Conservation (phyloP, 2,888 invertebrate genomes). For the Eupithecia vulgata region DNA sequence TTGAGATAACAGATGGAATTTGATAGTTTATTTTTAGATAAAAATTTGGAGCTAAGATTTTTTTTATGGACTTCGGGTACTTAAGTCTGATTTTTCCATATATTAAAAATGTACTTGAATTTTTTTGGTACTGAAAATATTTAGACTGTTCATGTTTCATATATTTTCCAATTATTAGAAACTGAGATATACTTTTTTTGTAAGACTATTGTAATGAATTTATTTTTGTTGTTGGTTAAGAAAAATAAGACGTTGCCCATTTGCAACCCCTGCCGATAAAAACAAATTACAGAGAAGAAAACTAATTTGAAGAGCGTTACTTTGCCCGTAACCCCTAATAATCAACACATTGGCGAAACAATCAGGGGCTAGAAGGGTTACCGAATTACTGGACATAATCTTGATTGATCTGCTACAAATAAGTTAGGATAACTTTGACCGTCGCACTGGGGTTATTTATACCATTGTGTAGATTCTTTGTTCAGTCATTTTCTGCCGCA, state of each 20-base stretch:
- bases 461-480: slow-evolving; percentile 3
- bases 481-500: slow-evolving; percentile 29
- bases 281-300: slow-evolving; percentile 53
- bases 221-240: no score
- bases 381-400: slow-evolving; percentile 75
- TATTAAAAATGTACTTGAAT: not conserved
- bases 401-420: slow-evolving; percentile 82
- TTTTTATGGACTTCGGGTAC: not conserved
- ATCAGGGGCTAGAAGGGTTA: slow-evolving; percentile 72
- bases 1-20: slow-evolving; percentile 52
- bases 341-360: slow-evolving; percentile 77
- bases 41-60: not conserved
- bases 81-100: not conserved
- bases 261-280: slow-evolving; percentile 33
- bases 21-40: slow-evolving; percentile 26
- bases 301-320: slow-evolving; percentile 53
- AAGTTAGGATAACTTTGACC: slow-evolving; percentile 59
- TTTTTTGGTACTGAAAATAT: not conserved
- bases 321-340: slow-evolving; percentile 70
- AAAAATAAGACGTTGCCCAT: not conserved
- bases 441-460: slow-evolving; percentile 29
- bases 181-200: not conserved
- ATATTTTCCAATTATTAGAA: not conserved
- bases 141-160: not conserved
- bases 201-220: not conserved